Evolutionary conservation across 1,140 invertebrate genomes (phyloP).

Genomic region (Bacillus rossius): DNA sequence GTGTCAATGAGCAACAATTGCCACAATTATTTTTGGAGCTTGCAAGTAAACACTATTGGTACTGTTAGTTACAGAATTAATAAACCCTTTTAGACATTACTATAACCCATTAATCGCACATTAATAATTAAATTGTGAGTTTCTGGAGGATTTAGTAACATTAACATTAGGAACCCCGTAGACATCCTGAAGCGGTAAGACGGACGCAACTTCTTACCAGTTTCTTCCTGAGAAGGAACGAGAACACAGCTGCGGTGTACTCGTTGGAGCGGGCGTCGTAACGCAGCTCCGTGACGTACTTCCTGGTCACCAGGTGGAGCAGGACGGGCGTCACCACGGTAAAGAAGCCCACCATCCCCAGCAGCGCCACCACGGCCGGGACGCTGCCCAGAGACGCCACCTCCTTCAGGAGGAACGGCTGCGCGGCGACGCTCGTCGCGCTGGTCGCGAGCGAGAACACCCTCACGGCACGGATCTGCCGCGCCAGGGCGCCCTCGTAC

Average conservation of each 20-base stretch:
- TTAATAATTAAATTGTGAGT: too few species aligned
- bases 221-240: conserved; percentile 56
- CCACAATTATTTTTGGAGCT: too few species aligned
- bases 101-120: too few species aligned
- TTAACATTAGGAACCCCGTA: too few species aligned
- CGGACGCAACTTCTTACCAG: conserved; percentile 54
- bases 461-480: conserved; percentile 67
- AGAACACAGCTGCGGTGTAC: conserved; percentile 64
- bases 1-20: too few species aligned
- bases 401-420: conserved; percentile 65
- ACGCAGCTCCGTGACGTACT: conserved; percentile 73
- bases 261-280: conserved; percentile 58
- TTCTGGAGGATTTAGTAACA: too few species aligned
- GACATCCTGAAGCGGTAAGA: too few species aligned
- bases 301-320: conserved; percentile 75
- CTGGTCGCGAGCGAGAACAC: conserved; percentile 75
- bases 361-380: conserved; percentile 52
- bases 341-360: conserved; percentile 65
- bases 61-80: too few species aligned
- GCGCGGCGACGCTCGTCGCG: conserved; percentile 55
- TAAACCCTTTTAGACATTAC: too few species aligned
- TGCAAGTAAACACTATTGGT: too few species aligned
- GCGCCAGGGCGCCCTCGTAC: conserved; percentile 59
- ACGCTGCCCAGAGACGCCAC: conserved; percentile 47
- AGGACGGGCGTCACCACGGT: conserved; percentile 77